These are phyloP conservation scores for Platyura marginata DNA, from an alignment of 1,140 invertebrate genomes.

Conservation along the genomic window DNA sequence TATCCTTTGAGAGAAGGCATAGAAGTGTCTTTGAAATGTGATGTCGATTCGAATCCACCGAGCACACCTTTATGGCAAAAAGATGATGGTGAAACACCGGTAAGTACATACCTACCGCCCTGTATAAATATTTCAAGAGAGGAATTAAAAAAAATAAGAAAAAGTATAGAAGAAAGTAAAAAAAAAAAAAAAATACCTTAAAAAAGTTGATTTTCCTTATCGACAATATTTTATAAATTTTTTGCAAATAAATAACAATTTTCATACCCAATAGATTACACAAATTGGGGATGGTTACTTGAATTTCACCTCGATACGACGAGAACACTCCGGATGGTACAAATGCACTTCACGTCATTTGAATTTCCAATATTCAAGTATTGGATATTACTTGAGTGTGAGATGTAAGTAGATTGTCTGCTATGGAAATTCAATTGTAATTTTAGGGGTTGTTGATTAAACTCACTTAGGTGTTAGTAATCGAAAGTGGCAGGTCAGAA, in stretches of 20 bases:
- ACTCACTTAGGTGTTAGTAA: too few relatives aligned
- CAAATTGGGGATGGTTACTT: slow-evolving; percentile 56
- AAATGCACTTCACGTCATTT: slow-evolving; percentile 68
- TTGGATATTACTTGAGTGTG: slow-evolving; percentile 76
- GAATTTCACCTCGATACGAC: slow-evolving; percentile 58
- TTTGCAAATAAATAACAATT: not conserved
- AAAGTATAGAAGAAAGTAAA: not conserved
- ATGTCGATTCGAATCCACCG: slow-evolving; percentile 77
- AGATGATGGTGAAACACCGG: slow-evolving; percentile 36
- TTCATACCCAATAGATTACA: slow-evolving; percentile 26
- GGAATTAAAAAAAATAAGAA: not conserved
- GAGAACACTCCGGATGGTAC: slow-evolving; percentile 73
- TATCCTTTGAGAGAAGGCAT: slow-evolving; percentile 68
- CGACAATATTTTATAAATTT: not conserved
- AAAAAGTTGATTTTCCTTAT: too few relatives aligned
- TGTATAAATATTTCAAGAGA: too few relatives aligned
- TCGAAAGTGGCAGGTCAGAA: too few relatives aligned
- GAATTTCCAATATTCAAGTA: slow-evolving; percentile 66
- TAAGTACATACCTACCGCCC: slow-evolving; percentile 20
- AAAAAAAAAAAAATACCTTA: not conserved
- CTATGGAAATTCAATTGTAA: too few relatives aligned
- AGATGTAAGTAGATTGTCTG: slow-evolving; percentile 42
- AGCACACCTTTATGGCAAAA: slow-evolving; percentile 73
- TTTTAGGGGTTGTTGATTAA: too few relatives aligned
- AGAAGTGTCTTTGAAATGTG: slow-evolving; percentile 69